Conservation (phyloP, 2,113 vertebrate genomes). For the Perca schrenkii region DNA sequence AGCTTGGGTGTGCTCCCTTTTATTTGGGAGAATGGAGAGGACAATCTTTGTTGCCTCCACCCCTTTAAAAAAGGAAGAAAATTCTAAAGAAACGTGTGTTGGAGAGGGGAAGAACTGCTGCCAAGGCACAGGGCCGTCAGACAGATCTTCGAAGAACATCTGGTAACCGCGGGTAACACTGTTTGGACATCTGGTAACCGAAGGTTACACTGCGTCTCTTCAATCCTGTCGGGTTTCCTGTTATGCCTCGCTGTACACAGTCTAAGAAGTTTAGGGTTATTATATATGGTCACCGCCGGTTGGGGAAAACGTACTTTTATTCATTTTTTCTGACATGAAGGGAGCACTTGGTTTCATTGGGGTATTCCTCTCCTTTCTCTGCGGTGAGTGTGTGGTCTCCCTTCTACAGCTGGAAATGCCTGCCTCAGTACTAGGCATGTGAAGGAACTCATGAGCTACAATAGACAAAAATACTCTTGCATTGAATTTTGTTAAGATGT, state of each 20-base stretch:
- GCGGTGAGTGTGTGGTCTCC: conserved; percentile 82
- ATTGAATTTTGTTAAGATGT: conserved; percentile 18
- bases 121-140: conserved; percentile 74
- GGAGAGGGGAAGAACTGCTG: conserved; percentile 73
- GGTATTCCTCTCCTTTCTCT: conserved; percentile 81
- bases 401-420: conserved; percentile 62
- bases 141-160: conserved; percentile 81
- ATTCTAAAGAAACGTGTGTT: conserved; percentile 66
- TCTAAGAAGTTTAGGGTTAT: conserved; percentile 67
- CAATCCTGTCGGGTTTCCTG: conserved; percentile 83
- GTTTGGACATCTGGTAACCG: conserved; percentile 83
- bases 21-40: conserved; percentile 83
- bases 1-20: conserved; percentile 84
- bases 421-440: conserved; percentile 40
- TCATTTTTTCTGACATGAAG: conserved; percentile 86
- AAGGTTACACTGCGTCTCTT: conserved; percentile 76
- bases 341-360: conserved; percentile 80
- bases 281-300: conserved; percentile 70
- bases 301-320: conserved; percentile 70
- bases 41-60: conserved; percentile 81
- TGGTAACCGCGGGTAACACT: conserved; percentile 81
- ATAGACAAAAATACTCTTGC: background rate
- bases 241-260: conserved; percentile 79
- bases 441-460: conserved; percentile 38
- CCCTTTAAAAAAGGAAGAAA: conserved; percentile 81